phyloP scores from a whole-genome alignment of 2,888 invertebrate genomes.

The Lasioglossum zephyrum region DNA sequence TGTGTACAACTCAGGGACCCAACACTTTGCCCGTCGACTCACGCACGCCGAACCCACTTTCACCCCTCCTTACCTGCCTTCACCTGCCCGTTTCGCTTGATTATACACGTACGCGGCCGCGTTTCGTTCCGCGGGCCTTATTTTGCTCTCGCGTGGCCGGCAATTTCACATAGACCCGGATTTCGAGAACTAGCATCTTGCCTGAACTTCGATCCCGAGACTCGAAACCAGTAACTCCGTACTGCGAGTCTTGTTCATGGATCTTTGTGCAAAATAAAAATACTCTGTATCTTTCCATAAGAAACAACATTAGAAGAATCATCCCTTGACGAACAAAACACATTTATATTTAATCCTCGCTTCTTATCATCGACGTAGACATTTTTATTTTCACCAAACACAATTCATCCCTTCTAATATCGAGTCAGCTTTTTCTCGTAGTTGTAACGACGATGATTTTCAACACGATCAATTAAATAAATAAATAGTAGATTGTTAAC shows the following conservation, averaged over 20 bases:
- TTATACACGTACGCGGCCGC: slow-evolving; percentile 61
- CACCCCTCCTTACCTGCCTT: neutral
- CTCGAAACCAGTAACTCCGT: neutral
- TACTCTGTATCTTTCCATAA: too few relatives aligned
- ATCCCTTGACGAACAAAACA: neutral
- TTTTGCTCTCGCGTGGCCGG: slow-evolving; percentile 50
- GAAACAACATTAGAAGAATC: neutral
- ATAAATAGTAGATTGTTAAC: neutral
- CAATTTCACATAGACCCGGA: slow-evolving; percentile 27
- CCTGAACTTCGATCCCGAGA: neutral
- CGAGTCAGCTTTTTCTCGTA: too few relatives aligned
- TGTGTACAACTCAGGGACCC: slow-evolving; percentile 47
- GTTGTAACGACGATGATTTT: too few relatives aligned
- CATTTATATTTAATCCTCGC: too few relatives aligned
- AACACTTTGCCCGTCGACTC: slow-evolving; percentile 66
- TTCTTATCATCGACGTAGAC: too few relatives aligned
- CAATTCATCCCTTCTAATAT: too few relatives aligned
- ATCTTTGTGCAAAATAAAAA: neutral
- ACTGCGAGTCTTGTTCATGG: neutral
- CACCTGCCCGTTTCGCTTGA: slow-evolving; percentile 38
- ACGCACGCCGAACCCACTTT: slow-evolving; percentile 47
- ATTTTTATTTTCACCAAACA: too few relatives aligned
- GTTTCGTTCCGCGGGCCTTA: slow-evolving; percentile 46
- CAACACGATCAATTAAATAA: too few relatives aligned
- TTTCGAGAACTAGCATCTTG: neutral